Conservation (phyloP, 1,140 invertebrate genomes). For the Scaptomyza hsui region DNA sequence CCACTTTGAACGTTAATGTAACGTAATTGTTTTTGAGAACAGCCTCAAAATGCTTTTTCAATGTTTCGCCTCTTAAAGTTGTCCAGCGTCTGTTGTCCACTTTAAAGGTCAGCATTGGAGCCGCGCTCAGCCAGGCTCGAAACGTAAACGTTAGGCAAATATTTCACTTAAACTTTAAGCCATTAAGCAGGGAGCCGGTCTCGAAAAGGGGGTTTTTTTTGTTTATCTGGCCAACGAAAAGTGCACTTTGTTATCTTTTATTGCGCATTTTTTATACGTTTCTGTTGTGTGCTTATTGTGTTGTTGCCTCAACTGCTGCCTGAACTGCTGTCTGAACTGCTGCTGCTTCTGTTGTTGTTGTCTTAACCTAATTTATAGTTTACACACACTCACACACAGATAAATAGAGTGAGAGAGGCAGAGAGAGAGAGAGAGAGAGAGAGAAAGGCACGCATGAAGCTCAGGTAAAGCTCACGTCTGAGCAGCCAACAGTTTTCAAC, state of each 20-base stretch:
- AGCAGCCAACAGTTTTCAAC: conserved; percentile 69
- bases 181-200: conserved; percentile 57
- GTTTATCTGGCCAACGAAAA: conserved; percentile 74
- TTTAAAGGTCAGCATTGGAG: conserved; percentile 32
- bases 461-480: conserved; percentile 70
- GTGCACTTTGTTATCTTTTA: conserved; percentile 83
- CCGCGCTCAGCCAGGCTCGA: background rate
- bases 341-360: conserved; percentile 50
- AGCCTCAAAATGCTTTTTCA: conserved; percentile 53
- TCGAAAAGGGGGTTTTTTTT: conserved; percentile 19
- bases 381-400: conserved; percentile 54
- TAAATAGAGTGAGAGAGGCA: conserved; percentile 21
- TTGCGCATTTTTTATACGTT: conserved; percentile 70
- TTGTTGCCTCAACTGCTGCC: conserved; percentile 3
- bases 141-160: conserved; percentile 70
- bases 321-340: conserved; percentile 17
- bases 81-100: conserved; percentile 20
- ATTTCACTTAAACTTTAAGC: conserved; percentile 77
- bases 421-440: conserved; percentile 1
- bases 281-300: conserved; percentile 26
- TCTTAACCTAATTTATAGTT: conserved; percentile 82
- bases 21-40: conserved; percentile 78
- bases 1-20: conserved; percentile 73
- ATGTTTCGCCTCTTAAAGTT: conserved; percentile 41
- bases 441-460: conserved; percentile 16